Conservation (phyloP, 2,888 invertebrate species). For the Athripsodes cinereus region DNA sequence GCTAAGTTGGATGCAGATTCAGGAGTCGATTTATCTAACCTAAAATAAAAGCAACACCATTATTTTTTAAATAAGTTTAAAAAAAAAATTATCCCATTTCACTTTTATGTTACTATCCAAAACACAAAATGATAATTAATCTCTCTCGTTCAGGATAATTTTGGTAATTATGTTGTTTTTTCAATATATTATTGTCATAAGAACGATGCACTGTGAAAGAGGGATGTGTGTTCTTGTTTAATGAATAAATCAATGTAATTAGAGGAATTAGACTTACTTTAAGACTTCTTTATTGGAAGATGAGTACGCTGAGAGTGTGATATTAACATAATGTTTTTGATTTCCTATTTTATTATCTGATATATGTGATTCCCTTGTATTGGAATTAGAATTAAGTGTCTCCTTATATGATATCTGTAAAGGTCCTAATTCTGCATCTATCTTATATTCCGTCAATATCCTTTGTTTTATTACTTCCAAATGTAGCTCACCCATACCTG, state of each 20-base stretch:
- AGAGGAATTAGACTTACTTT: background rate
- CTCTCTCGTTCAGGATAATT: no score
- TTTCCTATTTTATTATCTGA: slow-evolving; percentile 62
- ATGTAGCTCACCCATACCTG: slow-evolving; percentile 97
- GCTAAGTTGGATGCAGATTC: slow-evolving; percentile 65
- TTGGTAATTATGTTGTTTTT: no score
- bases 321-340: slow-evolving; percentile 52
- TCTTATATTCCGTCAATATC: slow-evolving; percentile 79
- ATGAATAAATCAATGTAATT: no score
- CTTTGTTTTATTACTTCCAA: slow-evolving; percentile 90
- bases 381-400: slow-evolving; percentile 44
- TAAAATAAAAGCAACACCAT: background rate
- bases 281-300: slow-evolving; percentile 24
- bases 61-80: background rate
- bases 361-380: slow-evolving; percentile 41
- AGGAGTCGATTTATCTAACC: slow-evolving; percentile 41
- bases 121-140: no score
- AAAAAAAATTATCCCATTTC: no score
- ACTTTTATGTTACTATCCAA: no score
- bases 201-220: no score
- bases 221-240: no score
- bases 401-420: slow-evolving; percentile 91
- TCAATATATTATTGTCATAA: no score
- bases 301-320: slow-evolving; percentile 58
- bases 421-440: slow-evolving; percentile 86